Evolutionary conservation across 2,113 vertebrate genomes (phyloP).

Genomic region (Tympanuchus pallidicinctus): DNA sequence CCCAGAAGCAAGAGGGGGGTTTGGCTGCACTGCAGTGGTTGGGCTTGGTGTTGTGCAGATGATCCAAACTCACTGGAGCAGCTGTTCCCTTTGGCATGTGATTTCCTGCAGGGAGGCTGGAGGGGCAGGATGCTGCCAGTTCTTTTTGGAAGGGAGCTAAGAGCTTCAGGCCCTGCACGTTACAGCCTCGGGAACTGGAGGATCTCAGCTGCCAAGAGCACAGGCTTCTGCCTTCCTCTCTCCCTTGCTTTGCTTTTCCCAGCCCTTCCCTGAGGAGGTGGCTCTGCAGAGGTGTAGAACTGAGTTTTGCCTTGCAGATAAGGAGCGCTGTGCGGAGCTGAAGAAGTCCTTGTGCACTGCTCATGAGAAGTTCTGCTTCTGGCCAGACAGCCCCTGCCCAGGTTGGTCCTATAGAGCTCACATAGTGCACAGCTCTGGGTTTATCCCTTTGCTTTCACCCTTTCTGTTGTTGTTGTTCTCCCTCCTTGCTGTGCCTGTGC

Average conservation of each 20-base stretch:
- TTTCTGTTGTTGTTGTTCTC: accelerated
- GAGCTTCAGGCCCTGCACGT: background rate
- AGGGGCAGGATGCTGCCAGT: background rate
- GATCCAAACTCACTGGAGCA: background rate
- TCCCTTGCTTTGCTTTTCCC: background rate
- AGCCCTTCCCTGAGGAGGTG: background rate
- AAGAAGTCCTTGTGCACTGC: constrained; percentile 84
- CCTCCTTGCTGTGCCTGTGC: too few species aligned
- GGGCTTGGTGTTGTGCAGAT: background rate
- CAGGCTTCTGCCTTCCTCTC: background rate
- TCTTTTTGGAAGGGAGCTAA: background rate
- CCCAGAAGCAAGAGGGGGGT: background rate
- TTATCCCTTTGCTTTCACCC: background rate
- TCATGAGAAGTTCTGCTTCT: constrained; percentile 96
- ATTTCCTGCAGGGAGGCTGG: background rate
- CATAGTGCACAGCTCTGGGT: accelerated
- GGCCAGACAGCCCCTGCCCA: constrained; percentile 95
- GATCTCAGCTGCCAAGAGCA: background rate
- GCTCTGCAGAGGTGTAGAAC: accelerated
- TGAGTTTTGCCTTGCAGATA: constrained; percentile 79
- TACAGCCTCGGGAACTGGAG: background rate
- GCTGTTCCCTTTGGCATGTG: accelerated
- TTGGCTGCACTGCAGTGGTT: background rate
- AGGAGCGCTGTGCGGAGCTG: constrained; percentile 86
- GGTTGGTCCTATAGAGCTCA: constrained; percentile 71